Conservation (phyloP, 2,113 vertebrate species). For the Formicarius rufipectus region DNA sequence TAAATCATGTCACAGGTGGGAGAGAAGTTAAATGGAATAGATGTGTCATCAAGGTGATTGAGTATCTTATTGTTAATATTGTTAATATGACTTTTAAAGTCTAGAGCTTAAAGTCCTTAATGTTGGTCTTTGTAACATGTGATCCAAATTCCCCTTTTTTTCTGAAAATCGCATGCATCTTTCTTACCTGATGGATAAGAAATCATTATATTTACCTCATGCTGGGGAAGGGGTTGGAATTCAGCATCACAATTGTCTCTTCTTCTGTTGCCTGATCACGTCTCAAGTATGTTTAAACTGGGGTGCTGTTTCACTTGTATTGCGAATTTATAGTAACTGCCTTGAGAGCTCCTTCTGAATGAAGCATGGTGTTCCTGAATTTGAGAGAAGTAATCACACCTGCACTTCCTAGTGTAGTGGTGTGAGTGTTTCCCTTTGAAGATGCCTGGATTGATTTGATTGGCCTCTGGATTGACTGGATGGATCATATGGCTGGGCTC, state of each 20-base stretch:
- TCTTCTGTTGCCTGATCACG: neutral
- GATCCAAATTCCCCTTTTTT: slow-evolving; percentile 1
- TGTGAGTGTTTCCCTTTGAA: neutral
- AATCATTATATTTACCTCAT: neutral
- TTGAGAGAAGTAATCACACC: neutral
- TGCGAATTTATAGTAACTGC: neutral
- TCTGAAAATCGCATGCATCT: slow-evolving; percentile 46
- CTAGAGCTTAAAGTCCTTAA: slow-evolving; percentile 62
- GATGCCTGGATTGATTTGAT: neutral
- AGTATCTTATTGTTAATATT: neutral
- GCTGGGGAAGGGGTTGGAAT: slow-evolving; percentile 6
- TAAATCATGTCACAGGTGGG: neutral
- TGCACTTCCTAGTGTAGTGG: neutral
- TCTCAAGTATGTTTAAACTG: neutral
- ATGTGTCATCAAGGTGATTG: neutral
- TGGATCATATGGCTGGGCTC: neutral
- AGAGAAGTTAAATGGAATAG: slow-evolving; percentile 36
- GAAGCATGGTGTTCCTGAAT: neutral
- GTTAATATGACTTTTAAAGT: slow-evolving; percentile 63
- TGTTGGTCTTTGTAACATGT: slow-evolving; percentile 55
- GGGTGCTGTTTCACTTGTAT: neutral
- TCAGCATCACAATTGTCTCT: neutral
- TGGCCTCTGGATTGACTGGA: neutral
- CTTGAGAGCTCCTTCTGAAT: neutral
- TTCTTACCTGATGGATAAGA: neutral